phyloP scores from a whole-genome alignment of 1,140 invertebrate species.

The Leguminivora glycinivorella region DNA sequence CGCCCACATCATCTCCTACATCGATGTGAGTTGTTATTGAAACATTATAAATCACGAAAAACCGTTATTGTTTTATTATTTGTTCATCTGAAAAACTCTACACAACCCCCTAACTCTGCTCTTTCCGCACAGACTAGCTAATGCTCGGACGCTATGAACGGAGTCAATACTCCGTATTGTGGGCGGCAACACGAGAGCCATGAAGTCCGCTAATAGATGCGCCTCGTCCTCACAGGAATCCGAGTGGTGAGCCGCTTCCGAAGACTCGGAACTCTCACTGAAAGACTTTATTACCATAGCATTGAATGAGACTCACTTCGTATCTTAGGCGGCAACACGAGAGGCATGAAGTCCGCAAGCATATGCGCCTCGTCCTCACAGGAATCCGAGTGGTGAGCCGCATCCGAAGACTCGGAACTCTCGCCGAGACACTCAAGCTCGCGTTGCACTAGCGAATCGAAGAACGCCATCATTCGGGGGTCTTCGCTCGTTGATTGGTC shows the following conservation, averaged over 20 bases:
- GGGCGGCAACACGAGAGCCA: constrained; percentile 48
- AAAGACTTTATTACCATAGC: no score
- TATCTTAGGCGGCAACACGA: constrained; percentile 52
- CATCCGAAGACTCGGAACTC: constrained; percentile 75
- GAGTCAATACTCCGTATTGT: constrained; percentile 50
- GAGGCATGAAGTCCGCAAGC: constrained; percentile 56
- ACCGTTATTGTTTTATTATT: no score
- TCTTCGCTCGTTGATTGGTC: constrained; percentile 93
- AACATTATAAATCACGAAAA: no score
- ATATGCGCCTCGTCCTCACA: constrained; percentile 68
- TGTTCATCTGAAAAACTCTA: no score
- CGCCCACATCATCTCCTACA: no score
- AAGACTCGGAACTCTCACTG: constrained; percentile 79
- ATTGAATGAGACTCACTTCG: not conserved
- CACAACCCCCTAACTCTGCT: no score
- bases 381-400: constrained; percentile 53
- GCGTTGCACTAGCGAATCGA: constrained; percentile 94
- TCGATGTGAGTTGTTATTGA: no score
- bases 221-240: constrained; percentile 71
- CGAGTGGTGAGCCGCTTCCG: constrained; percentile 46
- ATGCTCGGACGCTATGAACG: no score
- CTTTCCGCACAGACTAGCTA: no score
- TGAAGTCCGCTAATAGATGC: constrained; percentile 58
- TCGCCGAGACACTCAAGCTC: constrained; percentile 89
- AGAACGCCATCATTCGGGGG: constrained; percentile 97